A percentile compares a stretch with the other conserved stretches of the same genome.
These are phyloP conservation scores for Contarinia nasturtii DNA, from an alignment of 1,140 invertebrate species.

Conservation along the genomic window DNA sequence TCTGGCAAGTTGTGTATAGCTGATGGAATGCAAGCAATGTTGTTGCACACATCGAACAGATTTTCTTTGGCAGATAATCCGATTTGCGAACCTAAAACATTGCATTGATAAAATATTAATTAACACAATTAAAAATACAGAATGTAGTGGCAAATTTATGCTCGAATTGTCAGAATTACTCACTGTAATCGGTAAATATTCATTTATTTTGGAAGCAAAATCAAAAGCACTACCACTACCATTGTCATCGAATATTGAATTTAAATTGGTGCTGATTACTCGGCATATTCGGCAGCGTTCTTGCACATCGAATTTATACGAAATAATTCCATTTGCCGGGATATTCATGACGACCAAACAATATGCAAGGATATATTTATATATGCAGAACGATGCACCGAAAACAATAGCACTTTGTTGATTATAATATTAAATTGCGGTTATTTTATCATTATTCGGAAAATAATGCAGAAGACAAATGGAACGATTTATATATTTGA, in stretches of 20 bases:
- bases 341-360: not conserved
- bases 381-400: not conserved
- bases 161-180: not conserved
- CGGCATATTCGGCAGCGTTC: not conserved
- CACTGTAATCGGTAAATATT: not conserved
- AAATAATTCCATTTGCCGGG: not conserved
- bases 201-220: not conserved
- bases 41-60: not conserved
- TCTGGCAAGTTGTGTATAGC: not conserved
- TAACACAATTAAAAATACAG: too few relatives aligned
- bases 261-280: not conserved
- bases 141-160: too few relatives aligned
- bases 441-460: not conserved
- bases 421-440: not conserved
- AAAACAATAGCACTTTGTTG: not conserved
- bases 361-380: not conserved
- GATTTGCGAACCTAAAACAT: not conserved
- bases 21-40: not conserved
- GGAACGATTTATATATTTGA: too few relatives aligned
- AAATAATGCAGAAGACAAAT: not conserved
- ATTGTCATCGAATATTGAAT: not conserved
- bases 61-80: not conserved
- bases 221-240: not conserved
- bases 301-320: not conserved
- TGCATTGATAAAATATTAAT: not conserved